A percentile compares a stretch with the other conserved stretches of the same genome.
Conservation (phyloP, 2,113 vertebrate species). For the Clarias macrocephalus region DNA sequence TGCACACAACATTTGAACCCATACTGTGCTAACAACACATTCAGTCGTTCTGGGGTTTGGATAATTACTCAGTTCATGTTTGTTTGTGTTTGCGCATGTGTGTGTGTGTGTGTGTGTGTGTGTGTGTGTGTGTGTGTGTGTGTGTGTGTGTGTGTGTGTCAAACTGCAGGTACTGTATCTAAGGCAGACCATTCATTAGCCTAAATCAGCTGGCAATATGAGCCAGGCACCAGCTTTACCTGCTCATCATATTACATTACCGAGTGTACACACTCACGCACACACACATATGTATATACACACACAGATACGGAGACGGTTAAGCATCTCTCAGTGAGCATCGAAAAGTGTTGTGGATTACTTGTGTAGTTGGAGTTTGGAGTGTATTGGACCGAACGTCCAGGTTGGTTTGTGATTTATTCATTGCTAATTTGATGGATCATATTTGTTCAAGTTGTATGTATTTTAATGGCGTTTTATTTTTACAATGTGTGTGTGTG, state of each 20-base stretch:
- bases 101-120: conserved; percentile 22
- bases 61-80: conserved; percentile 23
- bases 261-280: conserved; percentile 13
- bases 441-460: too few species aligned
- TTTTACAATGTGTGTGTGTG: conserved; percentile 27
- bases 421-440: neutral
- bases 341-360: neutral
- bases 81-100: conserved; percentile 30
- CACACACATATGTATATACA: conserved; percentile 19
- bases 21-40: conserved; percentile 28
- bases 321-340: neutral
- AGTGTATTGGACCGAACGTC: neutral
- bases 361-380: neutral
- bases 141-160: conserved; percentile 25
- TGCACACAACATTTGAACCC: neutral
- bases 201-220: conserved; percentile 42
- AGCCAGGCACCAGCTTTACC: conserved; percentile 37
- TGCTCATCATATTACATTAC: conserved; percentile 44
- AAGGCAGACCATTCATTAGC: conserved; percentile 34
- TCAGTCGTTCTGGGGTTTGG: conserved; percentile 26
- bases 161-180: conserved; percentile 32
- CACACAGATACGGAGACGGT: neutral
- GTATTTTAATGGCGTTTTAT: neutral
- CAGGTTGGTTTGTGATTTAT: neutral
- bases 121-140: conserved; percentile 26